Evolutionary conservation across 2,797 vertebrate species (phyloP), one percentile per base, ranked within the genome.

Genomic region (Crenichthys baileyi): DNA sequence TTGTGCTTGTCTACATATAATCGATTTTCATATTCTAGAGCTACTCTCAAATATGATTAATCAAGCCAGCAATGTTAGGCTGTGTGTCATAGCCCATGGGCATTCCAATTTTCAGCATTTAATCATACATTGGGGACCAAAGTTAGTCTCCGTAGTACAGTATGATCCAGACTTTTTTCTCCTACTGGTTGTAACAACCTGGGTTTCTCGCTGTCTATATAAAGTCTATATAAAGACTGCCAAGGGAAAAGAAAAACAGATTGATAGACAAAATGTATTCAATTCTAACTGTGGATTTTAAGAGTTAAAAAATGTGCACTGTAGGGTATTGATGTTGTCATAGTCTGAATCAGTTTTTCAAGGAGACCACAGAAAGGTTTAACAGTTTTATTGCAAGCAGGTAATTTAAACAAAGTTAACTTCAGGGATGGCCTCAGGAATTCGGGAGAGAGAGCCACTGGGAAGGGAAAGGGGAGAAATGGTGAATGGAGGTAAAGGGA

Each of bases 151-250:
- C 67, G 51, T 67, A 77, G 78, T 71, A 73, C 51, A 13, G 61
- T 61, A 68, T 71, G 76, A 88, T 87, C 61, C 78, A 56, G 20
- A 51, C 87, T 91, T 79, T 88, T 84, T 88, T 88, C 78, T 77
- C 46, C 48, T 36, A 18, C 70, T 60, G 55, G 73, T 74, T 82
- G 41, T 72, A 83, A 80, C 81, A 87, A 76, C 70, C 56, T 78
- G 60, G 22, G 24, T 74, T 58, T 67, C 75, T 80, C 26, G 1
- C 53, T 71, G 72, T 71, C 63, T n/a, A 36, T 56, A 76, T 51
- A 81, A 55, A 65, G 63, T 29, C 65, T 46, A 36, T 36, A 36
- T 71, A 65, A 78, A 48, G 31, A 68, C 70, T 4, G 18, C 79
- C 70, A 58, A 18, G 24, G 61, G 61, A 29, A 20, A 3, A 39